Evolutionary conservation across 2,797 vertebrate genomes (phyloP).

Genomic region (Macroramphosus scolopax): DNA sequence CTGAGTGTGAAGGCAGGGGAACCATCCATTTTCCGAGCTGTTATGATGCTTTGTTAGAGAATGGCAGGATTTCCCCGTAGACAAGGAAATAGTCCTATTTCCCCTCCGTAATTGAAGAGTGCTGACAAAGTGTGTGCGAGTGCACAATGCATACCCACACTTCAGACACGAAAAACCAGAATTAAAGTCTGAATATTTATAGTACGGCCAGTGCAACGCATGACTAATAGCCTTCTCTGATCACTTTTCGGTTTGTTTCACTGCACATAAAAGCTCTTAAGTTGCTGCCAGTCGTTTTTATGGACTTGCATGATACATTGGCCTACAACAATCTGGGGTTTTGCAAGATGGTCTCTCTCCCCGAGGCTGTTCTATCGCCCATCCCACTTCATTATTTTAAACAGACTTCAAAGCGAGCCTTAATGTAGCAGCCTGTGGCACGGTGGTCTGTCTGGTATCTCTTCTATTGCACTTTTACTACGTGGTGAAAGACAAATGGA

Average conservation of each 20-base stretch:
- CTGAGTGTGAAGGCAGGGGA: constrained; percentile 35
- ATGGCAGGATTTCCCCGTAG: constrained; percentile 76
- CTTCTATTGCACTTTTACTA: constrained; percentile 29
- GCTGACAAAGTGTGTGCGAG: constrained; percentile 67
- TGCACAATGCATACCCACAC: constrained; percentile 29
- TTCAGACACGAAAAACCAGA: constrained; percentile 41
- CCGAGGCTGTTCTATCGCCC: constrained; percentile 30
- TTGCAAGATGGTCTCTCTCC: constrained; percentile 32
- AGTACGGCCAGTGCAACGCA: no score
- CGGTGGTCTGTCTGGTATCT: constrained; percentile 58
- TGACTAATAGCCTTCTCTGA: constrained; percentile 18
- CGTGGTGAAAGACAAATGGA: constrained; percentile 55
- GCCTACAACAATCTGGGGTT: constrained; percentile 18
- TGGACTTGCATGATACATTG: constrained; percentile 41
- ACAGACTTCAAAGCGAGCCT: constrained; percentile 55
- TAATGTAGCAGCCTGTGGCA: constrained; percentile 47
- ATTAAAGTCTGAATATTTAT: constrained; percentile 37
- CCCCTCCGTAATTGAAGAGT: constrained; percentile 64
- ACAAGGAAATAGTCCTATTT: constrained; percentile 67
- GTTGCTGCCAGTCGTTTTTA: constrained; percentile 39
- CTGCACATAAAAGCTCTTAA: constrained; percentile 32
- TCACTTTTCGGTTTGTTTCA: constrained; percentile 24
- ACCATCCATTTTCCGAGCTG: constrained; percentile 48
- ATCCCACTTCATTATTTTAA: constrained; percentile 61
- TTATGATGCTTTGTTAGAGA: constrained; percentile 63